Evolutionary conservation across 2,113 vertebrate species (phyloP).

Genomic region (Aspidoscelis tigris): DNA sequence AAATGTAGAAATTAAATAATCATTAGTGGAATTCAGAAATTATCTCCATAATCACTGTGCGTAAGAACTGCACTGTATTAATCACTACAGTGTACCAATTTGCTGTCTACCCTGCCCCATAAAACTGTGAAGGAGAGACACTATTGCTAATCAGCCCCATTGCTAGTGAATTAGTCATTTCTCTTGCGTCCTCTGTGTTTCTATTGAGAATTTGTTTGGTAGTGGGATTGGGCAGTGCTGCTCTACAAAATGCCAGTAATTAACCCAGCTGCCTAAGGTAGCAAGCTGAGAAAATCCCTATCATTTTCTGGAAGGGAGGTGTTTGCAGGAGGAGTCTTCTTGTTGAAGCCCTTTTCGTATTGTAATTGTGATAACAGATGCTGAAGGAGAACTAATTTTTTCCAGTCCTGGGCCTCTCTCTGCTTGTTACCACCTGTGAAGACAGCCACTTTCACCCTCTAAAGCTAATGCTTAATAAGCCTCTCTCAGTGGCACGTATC

Average conservation of each 20-base stretch:
- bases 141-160: neutral
- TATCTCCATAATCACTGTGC: slow-evolving; percentile 6
- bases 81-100: neutral
- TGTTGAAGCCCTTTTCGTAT: neutral
- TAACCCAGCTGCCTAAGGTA: slow-evolving; percentile 55
- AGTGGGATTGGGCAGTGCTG: slow-evolving; percentile 37
- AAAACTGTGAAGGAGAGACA: neutral
- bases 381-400: slow-evolving; percentile 32
- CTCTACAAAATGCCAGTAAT: slow-evolving; percentile 19
- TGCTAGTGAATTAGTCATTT: slow-evolving; percentile 9
- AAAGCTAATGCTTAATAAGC: slow-evolving; percentile 58
- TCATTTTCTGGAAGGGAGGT: slow-evolving; percentile 6
- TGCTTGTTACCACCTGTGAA: slow-evolving; percentile 29
- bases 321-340: slow-evolving; percentile 25
- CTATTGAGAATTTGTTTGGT: slow-evolving; percentile 46
- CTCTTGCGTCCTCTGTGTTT: neutral
- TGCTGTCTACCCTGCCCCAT: neutral
- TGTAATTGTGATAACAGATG: slow-evolving; percentile 31
- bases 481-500: slow-evolving; percentile 41
- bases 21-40: neutral
- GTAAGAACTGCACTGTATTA: neutral
- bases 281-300: slow-evolving; percentile 24
- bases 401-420: slow-evolving; percentile 17
- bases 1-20: fast-evolving
- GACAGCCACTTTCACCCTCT: slow-evolving; percentile 39